phyloP scores from a whole-genome alignment of 2,888 invertebrate genomes.

The Andrena haemorrhoa region DNA sequence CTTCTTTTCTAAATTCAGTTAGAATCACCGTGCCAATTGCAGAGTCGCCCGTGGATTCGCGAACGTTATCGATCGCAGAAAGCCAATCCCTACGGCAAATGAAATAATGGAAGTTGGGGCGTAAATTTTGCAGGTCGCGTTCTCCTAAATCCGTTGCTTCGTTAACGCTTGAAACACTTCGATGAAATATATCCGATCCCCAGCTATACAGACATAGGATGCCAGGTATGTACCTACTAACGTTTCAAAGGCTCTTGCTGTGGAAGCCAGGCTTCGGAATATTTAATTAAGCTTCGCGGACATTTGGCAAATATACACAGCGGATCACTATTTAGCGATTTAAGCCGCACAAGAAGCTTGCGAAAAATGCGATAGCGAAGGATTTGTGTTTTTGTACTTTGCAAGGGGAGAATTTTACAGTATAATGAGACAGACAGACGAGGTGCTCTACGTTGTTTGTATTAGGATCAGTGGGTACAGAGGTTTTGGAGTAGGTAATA shows the following conservation, averaged over 20 bases:
- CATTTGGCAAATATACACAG: neutral
- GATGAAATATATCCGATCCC: neutral
- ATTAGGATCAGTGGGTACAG: too few relatives aligned
- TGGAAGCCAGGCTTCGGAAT: neutral
- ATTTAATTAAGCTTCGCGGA: neutral
- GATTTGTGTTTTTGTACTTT: too few relatives aligned
- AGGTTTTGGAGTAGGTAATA: too few relatives aligned
- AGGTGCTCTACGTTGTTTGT: too few relatives aligned
- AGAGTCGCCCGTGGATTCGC: conserved; percentile 10
- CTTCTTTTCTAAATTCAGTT: conserved; percentile 15
- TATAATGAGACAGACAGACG: too few relatives aligned
- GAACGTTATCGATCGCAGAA: conserved; percentile 27
- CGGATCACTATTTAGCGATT: neutral
- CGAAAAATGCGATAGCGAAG: too few relatives aligned
- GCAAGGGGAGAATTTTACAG: too few relatives aligned
- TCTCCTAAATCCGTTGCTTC: neutral
- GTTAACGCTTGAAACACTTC: conserved; percentile 1
- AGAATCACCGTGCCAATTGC: conserved; percentile 1
- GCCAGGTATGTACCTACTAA: neutral
- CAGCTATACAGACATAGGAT: neutral
- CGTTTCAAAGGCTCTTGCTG: neutral
- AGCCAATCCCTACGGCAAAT: conserved; percentile 16
- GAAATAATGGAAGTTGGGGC: conserved; percentile 26
- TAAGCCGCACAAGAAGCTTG: too few relatives aligned
- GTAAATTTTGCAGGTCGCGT: conserved; percentile 19